Evolutionary conservation across 2,888 invertebrate species (phyloP).

Genomic region (Patella ulyssiponensis): DNA sequence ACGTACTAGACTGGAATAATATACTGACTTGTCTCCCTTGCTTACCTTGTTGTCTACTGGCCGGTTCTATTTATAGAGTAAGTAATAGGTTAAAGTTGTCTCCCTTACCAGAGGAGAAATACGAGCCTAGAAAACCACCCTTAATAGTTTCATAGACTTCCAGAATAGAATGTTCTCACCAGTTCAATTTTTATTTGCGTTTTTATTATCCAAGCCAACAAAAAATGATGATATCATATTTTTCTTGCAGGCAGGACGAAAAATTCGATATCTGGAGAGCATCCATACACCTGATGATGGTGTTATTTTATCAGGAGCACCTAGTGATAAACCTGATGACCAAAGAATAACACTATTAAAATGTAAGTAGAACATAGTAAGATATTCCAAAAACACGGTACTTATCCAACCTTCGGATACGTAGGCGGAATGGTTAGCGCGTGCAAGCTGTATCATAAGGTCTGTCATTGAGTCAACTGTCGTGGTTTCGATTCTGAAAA

Average conservation of each 20-base stretch:
- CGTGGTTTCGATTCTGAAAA: no score
- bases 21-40: constrained; percentile 22
- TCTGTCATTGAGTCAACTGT: no score
- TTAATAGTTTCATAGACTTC: no score
- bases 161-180: no score
- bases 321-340: neutral
- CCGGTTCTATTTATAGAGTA: constrained; percentile 18
- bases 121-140: no score
- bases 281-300: neutral
- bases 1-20: constrained; percentile 24
- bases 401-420: no score
- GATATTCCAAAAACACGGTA: no score
- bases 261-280: neutral
- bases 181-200: no score
- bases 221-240: neutral
- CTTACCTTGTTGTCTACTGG: constrained; percentile 18
- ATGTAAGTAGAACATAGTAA: neutral
- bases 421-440: no score
- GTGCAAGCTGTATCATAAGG: no score
- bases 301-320: neutral
- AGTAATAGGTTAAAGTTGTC: neutral
- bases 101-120: no score
- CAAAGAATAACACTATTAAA: neutral
- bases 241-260: neutral
- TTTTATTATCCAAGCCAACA: no score